Evolutionary conservation across 1,140 invertebrate species (phyloP).

Genomic region (Drosophila tristis): DNA sequence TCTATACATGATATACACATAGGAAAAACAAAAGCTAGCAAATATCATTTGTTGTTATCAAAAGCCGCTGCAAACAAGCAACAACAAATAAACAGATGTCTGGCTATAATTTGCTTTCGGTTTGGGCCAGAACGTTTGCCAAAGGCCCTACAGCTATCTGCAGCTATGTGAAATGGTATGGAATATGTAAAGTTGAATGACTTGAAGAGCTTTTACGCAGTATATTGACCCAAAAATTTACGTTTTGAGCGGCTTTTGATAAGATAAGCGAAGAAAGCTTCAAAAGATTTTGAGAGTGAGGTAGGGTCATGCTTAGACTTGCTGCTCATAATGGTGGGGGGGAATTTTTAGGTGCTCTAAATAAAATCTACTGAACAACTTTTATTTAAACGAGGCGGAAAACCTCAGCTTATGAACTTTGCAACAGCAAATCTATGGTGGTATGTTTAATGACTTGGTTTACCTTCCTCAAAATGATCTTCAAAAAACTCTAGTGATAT

Average conservation of each 20-base stretch:
- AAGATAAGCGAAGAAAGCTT: slow-evolving; percentile 40
- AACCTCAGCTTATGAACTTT: too few species aligned
- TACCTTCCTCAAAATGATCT: too few species aligned
- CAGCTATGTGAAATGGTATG: neutral
- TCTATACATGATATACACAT: slow-evolving; percentile 19
- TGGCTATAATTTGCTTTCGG: slow-evolving; percentile 21
- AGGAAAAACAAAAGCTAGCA: slow-evolving; percentile 35
- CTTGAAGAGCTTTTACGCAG: slow-evolving; percentile 24
- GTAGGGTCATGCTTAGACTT: slow-evolving; percentile 39
- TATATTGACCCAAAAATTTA: slow-evolving; percentile 25
- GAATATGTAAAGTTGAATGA: slow-evolving; percentile 37
- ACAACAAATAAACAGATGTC: slow-evolving; percentile 14
- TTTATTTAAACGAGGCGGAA: too few species aligned
- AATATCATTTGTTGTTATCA: slow-evolving; percentile 41
- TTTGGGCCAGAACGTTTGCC: slow-evolving; percentile 21
- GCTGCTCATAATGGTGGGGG: neutral
- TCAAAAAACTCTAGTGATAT: too few species aligned
- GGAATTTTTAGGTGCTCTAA: too few species aligned
- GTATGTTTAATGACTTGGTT: too few species aligned
- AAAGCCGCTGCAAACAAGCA: slow-evolving; percentile 32
- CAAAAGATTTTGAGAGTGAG: slow-evolving; percentile 7
- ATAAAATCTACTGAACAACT: neutral
- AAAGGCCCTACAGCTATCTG: slow-evolving; percentile 16
- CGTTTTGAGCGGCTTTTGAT: slow-evolving; percentile 13
- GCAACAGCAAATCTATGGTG: too few species aligned